Base-by-base conservation (phyloP, 2,888 invertebrate genomes). In the Barypeithes pellucidus region DNA sequence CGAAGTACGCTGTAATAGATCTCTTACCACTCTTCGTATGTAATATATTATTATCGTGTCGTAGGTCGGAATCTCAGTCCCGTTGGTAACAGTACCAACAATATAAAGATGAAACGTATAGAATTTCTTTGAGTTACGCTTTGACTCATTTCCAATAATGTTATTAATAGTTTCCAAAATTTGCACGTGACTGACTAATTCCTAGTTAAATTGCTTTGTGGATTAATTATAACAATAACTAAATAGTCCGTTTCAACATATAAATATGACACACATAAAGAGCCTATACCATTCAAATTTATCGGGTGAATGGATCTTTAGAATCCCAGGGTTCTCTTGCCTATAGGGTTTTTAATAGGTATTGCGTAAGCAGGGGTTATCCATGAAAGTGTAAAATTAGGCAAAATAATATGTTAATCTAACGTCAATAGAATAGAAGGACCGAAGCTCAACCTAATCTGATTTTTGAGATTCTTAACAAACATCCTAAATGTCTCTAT, bases 311-410 rank as follows among this genome's bases (percentile, higher is more conserved):
- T 67, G 24, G 54, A 43, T n/a, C 63, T 39, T 65, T n/a, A 65
- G 57, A 47, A 41, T 65, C 67, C 9, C 22, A 45, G 36, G 50
- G 52, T 69, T 43, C 52, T 67, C 52, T 41, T 65, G 50, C 50
- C 65, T 66, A 11, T 36, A 66, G 59, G 43, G 52, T 52, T 47
- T n/a, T 50, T 60, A 41, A 62, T 36, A 12, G 14, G 72, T 29
- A 52, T 41, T 52, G 39, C 22, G 66, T 41, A 59, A 71, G 52
- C 8, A 52, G 14, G n/a, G 52, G 7, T 29, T 52, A 29, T 52
- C 52, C 52, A 52, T 52, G 29, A 52, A 29, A 52, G 29, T 52
- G 52, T 52, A 29, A 52, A 50, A 24, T 50, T 50, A 50, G 50
- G 50, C 24, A 50, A 50, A 52, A 14, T 29, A 29, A 29, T 52